Evolutionary conservation across 2,797 vertebrate species (phyloP).

Genomic region (Poeciliopsis presidionis): DNA sequence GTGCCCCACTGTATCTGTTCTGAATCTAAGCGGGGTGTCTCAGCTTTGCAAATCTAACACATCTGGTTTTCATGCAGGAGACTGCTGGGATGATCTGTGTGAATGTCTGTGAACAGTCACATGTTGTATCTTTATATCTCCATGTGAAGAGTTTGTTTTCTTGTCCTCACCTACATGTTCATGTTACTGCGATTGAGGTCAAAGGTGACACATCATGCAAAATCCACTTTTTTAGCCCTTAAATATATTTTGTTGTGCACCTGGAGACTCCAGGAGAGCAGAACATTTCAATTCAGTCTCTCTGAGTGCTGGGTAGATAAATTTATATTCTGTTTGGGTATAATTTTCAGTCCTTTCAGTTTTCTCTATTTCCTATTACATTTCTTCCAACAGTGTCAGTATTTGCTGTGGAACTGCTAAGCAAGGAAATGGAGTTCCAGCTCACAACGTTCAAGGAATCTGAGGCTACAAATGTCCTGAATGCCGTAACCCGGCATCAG

Average conservation of each 20-base stretch:
- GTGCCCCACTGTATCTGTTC: slow-evolving; percentile 23
- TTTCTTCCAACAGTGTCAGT: not conserved
- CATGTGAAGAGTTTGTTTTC: slow-evolving; percentile 21
- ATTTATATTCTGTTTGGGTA: not conserved
- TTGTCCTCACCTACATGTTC: slow-evolving; percentile 9
- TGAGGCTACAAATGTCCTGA: too few species aligned
- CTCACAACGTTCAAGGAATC: not conserved
- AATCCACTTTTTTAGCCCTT: not conserved
- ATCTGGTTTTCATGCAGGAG: slow-evolving; percentile 40
- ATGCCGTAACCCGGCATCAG: too few species aligned
- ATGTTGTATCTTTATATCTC: slow-evolving; percentile 11
- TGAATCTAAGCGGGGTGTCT: slow-evolving; percentile 38
- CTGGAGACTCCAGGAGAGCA: not conserved
- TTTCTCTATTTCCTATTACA: not conserved
- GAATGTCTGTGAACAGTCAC: not conserved
- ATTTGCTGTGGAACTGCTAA: not conserved
- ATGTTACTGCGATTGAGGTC: not conserved
- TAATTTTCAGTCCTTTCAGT: not conserved
- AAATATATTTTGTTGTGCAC: not conserved
- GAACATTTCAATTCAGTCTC: not conserved
- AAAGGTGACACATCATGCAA: slow-evolving; percentile 1
- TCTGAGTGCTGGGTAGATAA: not conserved
- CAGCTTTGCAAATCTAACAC: slow-evolving; percentile 41
- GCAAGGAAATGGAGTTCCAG: not conserved
- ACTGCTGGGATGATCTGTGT: slow-evolving; percentile 17